Evolutionary conservation across 2,797 vertebrate genomes (phyloP).

Genomic region (Poeciliopsis presidionis): DNA sequence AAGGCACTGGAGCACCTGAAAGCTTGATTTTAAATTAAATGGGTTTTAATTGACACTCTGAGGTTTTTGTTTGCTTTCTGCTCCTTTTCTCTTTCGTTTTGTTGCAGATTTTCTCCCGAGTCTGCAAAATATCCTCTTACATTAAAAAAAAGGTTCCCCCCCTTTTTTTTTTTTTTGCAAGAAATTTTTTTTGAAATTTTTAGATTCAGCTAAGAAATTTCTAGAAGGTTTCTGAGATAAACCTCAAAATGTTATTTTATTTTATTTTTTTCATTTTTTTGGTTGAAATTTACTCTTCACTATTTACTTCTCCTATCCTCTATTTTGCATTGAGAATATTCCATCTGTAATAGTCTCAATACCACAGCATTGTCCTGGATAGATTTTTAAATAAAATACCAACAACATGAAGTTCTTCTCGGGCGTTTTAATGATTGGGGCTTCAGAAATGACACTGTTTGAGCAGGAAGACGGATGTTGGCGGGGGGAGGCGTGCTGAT

Average conservation of each 20-base stretch:
- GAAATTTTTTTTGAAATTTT: too few relatives aligned
- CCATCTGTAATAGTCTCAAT: too few relatives aligned
- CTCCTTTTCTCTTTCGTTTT: background rate
- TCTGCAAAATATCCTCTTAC: background rate
- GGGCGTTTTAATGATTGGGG: background rate
- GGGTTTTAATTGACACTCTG: background rate
- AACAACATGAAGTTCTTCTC: conserved; percentile 6
- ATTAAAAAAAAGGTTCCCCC: too few relatives aligned
- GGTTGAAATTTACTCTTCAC: too few relatives aligned
- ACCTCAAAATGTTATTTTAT: too few relatives aligned
- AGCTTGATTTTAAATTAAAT: background rate
- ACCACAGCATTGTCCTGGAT: too few relatives aligned
- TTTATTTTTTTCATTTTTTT: too few relatives aligned
- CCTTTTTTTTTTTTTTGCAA: too few relatives aligned
- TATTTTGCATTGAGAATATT: too few relatives aligned
- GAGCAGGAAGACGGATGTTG: conserved; percentile 30
- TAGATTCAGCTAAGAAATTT: too few relatives aligned
- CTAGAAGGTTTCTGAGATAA: too few relatives aligned
- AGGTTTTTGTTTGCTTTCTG: background rate
- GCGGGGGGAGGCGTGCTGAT: background rate
- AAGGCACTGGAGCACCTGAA: background rate
- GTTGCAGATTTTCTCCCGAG: background rate
- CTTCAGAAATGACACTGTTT: conserved; percentile 17
- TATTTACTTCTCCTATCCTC: too few relatives aligned
- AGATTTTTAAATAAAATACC: background rate